Percentiles rank a stretch among this genome's conserved stretches.
Evolutionary conservation across 2,113 vertebrate genomes (phyloP).

Genomic region (Boulengeromyrus knoepffleri): DNA sequence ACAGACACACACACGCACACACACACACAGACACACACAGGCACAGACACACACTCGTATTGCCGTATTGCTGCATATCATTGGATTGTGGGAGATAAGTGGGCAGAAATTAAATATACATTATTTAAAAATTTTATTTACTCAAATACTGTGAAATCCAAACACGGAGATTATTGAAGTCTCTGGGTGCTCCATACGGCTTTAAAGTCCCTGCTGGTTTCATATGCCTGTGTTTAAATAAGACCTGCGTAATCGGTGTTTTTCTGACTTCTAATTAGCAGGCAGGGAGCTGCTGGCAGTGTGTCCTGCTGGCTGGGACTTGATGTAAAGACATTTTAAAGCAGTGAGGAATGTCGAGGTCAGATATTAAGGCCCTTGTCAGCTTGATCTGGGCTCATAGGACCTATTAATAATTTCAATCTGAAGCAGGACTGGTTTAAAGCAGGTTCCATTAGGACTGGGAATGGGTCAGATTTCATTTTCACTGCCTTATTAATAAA

Average conservation of each 20-base stretch:
- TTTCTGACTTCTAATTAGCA: constrained; percentile 1
- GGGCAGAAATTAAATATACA: neutral
- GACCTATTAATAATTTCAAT: neutral
- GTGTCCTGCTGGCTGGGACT: neutral
- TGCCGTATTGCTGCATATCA: neutral
- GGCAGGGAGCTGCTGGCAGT: neutral
- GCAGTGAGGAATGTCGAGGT: neutral
- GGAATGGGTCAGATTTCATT: neutral
- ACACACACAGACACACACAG: too few relatives aligned
- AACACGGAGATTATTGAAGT: neutral
- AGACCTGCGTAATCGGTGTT: neutral
- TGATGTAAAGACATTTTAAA: neutral
- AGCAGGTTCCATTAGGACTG: neutral
- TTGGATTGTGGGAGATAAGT: neutral
- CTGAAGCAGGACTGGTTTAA: neutral
- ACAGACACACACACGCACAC: neutral
- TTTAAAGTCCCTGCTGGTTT: neutral
- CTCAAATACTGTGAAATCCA: neutral
- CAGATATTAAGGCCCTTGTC: neutral
- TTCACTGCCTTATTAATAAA: neutral
- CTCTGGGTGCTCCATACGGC: neutral
- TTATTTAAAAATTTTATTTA: neutral
- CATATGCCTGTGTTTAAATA: neutral
- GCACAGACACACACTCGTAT: too few relatives aligned
- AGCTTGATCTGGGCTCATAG: neutral